A percentile compares a stretch with the other conserved stretches of the same genome.
These are phyloP conservation scores for Phrixothrix hirtus DNA, from an alignment of 2,888 invertebrate species.

Conservation along the genomic window DNA sequence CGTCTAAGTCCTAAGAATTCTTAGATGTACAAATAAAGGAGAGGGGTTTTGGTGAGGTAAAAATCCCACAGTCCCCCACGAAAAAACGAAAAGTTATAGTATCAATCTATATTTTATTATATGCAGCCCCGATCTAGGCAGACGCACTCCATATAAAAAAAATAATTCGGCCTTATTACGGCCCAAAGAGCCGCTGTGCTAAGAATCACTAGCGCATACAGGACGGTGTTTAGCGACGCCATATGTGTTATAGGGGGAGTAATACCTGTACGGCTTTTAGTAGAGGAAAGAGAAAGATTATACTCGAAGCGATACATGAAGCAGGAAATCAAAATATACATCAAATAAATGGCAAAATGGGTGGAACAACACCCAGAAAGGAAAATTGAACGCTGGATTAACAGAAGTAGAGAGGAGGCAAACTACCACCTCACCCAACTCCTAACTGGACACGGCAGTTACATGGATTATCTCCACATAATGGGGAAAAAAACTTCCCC, in stretches of 20 bases:
- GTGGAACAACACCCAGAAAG: neutral
- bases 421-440: neutral
- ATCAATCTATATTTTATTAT: too few relatives aligned
- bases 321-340: neutral
- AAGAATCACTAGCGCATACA: too few relatives aligned
- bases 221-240: neutral
- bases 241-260: neutral
- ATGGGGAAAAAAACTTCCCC: neutral
- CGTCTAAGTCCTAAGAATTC: too few relatives aligned
- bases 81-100: too few relatives aligned
- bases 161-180: too few relatives aligned
- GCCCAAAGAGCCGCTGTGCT: too few relatives aligned
- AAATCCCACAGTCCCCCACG: too few relatives aligned
- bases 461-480: neutral
- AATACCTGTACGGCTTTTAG: neutral
- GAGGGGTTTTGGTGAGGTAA: too few relatives aligned
- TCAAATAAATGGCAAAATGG: neutral
- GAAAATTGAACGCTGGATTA: neutral
- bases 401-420: neutral
- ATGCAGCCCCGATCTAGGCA: too few relatives aligned
- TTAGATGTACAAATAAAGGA: too few relatives aligned
- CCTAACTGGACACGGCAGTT: neutral
- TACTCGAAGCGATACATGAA: too few relatives aligned
- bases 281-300: neutral
- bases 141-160: too few relatives aligned